phyloP scores from a whole-genome alignment of 2,113 vertebrate species.

The Heteronetta atricapilla region DNA sequence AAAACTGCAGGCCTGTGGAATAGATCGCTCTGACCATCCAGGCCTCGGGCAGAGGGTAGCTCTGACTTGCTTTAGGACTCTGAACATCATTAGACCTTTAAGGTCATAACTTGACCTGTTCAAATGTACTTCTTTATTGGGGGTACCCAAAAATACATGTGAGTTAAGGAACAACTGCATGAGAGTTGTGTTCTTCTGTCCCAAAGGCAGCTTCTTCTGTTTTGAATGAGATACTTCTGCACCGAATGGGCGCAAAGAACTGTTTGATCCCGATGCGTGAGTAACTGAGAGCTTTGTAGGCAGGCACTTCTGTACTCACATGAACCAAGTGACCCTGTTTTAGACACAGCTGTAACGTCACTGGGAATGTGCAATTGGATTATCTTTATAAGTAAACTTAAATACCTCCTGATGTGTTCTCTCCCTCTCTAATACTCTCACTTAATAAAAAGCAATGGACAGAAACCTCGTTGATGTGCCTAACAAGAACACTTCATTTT shows the following conservation, averaged over 20 bases:
- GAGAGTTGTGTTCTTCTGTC: neutral
- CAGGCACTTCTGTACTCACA: neutral
- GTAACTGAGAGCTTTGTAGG: neutral
- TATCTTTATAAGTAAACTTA: neutral
- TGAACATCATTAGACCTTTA: no score
- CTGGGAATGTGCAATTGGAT: neutral
- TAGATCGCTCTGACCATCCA: neutral
- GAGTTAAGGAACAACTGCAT: neutral
- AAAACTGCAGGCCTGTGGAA: neutral
- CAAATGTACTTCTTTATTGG: neutral
- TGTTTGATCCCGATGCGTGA: neutral
- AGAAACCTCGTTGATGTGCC: neutral
- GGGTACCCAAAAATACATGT: neutral
- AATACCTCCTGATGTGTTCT: neutral
- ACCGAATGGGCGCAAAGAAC: neutral
- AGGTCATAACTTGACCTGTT: neutral
- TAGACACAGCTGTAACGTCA: neutral
- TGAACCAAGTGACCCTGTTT: neutral
- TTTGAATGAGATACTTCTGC: neutral
- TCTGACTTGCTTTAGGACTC: neutral
- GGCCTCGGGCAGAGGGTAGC: neutral
- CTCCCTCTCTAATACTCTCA: neutral
- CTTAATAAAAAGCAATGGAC: neutral
- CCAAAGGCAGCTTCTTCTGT: neutral
- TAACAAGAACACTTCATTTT: neutral